phyloP scores from a whole-genome alignment of 2,113 vertebrate genomes.

The Lophotis ruficrista region DNA sequence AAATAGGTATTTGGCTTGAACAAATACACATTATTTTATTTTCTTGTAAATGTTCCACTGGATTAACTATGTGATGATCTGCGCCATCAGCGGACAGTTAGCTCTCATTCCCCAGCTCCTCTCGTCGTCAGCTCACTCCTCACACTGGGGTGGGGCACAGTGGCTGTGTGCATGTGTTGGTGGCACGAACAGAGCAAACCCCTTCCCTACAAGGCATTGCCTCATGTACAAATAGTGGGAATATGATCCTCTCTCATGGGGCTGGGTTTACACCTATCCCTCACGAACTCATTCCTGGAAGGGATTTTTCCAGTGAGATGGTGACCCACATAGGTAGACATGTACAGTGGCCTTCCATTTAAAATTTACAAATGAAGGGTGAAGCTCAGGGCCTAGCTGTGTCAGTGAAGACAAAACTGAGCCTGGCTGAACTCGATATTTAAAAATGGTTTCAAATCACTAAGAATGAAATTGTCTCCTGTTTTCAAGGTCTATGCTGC shows the following conservation, averaged over 20 bases:
- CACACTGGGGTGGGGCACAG: neutral
- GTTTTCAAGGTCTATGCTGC: neutral
- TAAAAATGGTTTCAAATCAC: neutral
- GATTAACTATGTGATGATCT: neutral
- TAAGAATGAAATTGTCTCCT: neutral
- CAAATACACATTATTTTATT: neutral
- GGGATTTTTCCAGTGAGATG: neutral
- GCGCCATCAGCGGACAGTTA: neutral
- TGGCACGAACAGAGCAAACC: neutral
- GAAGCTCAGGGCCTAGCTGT: neutral
- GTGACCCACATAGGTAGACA: neutral
- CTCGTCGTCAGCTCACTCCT: neutral
- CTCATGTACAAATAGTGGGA: accelerated
- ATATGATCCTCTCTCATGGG: accelerated
- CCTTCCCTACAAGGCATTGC: neutral
- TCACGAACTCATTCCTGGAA: neutral
- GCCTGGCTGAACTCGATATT: neutral
- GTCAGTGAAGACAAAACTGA: neutral
- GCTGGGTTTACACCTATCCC: neutral
- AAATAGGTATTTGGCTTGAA: slow-evolving; percentile 19
- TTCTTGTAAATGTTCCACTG: neutral
- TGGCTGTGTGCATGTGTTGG: neutral
- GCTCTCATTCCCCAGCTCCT: neutral
- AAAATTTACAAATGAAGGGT: neutral
- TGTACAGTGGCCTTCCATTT: accelerated